phyloP scores from a whole-genome alignment of 1,140 invertebrate species.

The Platyscapa corneri region DNA sequence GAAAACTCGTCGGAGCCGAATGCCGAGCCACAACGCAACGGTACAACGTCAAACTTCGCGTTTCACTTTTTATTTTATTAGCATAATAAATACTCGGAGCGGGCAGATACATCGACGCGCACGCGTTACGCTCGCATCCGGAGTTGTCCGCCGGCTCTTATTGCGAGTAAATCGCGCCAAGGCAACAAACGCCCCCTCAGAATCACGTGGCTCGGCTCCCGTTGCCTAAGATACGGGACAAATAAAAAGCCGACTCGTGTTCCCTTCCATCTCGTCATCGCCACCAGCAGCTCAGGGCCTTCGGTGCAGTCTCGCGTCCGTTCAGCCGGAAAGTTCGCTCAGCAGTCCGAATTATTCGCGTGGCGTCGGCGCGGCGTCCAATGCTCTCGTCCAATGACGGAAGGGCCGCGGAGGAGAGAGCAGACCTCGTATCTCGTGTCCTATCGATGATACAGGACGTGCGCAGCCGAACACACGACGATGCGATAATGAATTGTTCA shows the following conservation, averaged over 20 bases:
- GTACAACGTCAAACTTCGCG: neutral
- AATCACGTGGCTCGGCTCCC: neutral
- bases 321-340: neutral
- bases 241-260: neutral
- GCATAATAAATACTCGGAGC: neutral
- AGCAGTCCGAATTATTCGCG: neutral
- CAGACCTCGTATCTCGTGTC: no score
- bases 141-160: neutral
- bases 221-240: neutral
- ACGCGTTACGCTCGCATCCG: neutral
- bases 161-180: neutral
- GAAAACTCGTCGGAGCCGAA: neutral
- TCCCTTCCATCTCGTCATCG: no score
- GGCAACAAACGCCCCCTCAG: neutral
- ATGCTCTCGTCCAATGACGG: no score
- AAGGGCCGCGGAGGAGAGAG: no score
- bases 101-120: neutral
- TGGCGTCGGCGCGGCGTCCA: no score
- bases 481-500: conserved; percentile 37
- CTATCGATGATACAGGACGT: no score
- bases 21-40: neutral
- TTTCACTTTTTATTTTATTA: neutral
- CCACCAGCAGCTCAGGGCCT: no score
- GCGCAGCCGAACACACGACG: no score
- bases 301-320: neutral